Evolutionary conservation across 2,113 vertebrate genomes (phyloP), one percentile per base, ranked within the genome.

Genomic region (Trinectes maculatus): DNA sequence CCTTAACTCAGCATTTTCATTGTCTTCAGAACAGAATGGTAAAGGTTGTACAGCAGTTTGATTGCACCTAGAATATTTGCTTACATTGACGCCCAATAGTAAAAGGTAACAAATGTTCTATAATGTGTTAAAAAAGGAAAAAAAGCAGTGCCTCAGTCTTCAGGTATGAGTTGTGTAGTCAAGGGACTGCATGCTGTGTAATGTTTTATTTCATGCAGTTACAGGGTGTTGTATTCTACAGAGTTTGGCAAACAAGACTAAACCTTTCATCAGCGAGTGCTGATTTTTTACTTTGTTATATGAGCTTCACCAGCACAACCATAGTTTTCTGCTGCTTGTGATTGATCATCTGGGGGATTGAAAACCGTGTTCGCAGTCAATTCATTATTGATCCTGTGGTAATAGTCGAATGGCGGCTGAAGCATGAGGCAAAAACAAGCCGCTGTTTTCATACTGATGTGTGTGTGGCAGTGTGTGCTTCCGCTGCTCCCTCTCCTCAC

Each of bases 331-430:
- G 33, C 60, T 62, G 55, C 48, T 40, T 71, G 34, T 34, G 44
- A 65, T 26, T 31, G 46, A 62, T 53, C 12, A 19, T 11, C 68
- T 22, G 8, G 34, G 25, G 36, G 43, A 55, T 21, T 55, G 47
- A 34, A 16, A 64, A 55, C 21, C 34, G 13, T 40, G 42, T 64
- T 60, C 40, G 16, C 24, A 59, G 42, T 66, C 39, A 36, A 46
- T 42, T 71, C 28, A 34, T 44, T 77, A 77, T 67, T 44, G 62
- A 72, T 64, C 44, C 26, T 25, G 37, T 33, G 5, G 4, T 63
- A 52, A 58, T 46, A 25, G 34, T 58, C 52, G 44, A 54, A 54
- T 33, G 8, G 52, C n/a, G 51, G 37, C 39, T 47, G 15, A 33
- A 26, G 56, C 1, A 21, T 22, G 13, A 54, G 8, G 8, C 10